Percentiles rank a stretch among this genome's conserved stretches.
These are phyloP conservation scores for Drosophila seguyi DNA, from an alignment of 1,140 invertebrate genomes.

Conservation along the genomic window DNA sequence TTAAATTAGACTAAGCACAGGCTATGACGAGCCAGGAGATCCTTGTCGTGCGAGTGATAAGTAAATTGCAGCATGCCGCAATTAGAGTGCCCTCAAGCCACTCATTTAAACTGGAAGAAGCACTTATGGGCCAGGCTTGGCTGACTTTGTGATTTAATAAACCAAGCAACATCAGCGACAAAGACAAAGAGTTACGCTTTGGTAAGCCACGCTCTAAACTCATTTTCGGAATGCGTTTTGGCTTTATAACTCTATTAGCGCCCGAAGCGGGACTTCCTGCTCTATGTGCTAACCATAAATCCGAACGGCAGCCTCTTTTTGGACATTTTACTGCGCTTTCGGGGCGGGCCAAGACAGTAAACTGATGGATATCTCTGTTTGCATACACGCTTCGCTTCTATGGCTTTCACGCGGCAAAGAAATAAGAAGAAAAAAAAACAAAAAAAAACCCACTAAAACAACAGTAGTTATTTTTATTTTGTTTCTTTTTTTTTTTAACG, in stretches of 20 bases:
- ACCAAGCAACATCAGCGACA: background rate
- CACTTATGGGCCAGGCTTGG: conserved; percentile 20
- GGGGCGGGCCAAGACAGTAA: conserved; percentile 11
- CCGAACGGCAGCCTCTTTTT: conserved; percentile 30
- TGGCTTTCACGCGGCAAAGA: conserved; percentile 55
- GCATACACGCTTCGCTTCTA: conserved; percentile 28
- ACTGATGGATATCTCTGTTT: conserved; percentile 39
- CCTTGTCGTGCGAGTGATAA: conserved; percentile 16
- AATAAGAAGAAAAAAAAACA: conserved; percentile 37
- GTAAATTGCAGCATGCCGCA: conserved; percentile 24
- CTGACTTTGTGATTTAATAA: conserved; percentile 42
- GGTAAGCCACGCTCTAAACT: conserved; percentile 26
- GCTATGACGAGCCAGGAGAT: conserved; percentile 16
- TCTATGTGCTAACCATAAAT: conserved; percentile 30
- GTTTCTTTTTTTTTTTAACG: conserved; percentile 7
- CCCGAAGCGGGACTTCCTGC: conserved; percentile 34
- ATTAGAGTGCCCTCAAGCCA: conserved; percentile 9
- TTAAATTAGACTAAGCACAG: conserved; percentile 11
- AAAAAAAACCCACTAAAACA: conserved; percentile 28
- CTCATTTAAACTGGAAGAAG: background rate
- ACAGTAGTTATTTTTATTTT: conserved; percentile 5
- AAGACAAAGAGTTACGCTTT: conserved; percentile 42
- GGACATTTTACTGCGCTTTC: conserved; percentile 28
- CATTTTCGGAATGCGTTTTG: conserved; percentile 8
- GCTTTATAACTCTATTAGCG: conserved; percentile 49